Conservation (phyloP, 2,113 vertebrate species). For the Genyomyrus donnyi region DNA sequence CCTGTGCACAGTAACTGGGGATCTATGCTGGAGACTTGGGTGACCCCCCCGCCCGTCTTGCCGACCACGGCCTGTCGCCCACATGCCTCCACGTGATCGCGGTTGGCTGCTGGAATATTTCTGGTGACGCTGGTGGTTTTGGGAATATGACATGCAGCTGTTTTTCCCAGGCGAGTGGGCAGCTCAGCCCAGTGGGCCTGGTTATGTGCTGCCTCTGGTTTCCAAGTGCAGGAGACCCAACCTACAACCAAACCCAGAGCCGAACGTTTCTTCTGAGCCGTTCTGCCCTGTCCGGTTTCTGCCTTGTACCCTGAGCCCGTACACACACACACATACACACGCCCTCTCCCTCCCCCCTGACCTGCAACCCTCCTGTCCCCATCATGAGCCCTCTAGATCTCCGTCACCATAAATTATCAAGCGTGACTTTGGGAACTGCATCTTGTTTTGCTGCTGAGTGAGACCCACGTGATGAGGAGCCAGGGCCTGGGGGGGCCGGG, state of each 20-base stretch:
- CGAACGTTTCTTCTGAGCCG: background rate
- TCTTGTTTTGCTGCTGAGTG: background rate
- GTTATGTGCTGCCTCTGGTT: background rate
- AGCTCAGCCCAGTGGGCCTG: background rate
- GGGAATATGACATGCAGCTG: background rate
- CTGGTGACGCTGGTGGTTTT: background rate
- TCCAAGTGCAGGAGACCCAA: background rate
- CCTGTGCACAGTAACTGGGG: background rate
- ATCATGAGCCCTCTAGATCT: background rate
- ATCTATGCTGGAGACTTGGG: background rate
- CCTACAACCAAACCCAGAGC: background rate
- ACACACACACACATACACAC: background rate
- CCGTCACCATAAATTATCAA: constrained; percentile 2
- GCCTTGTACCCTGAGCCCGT: background rate
- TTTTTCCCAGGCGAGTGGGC: background rate
- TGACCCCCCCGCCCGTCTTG: background rate
- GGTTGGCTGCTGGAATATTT: constrained; percentile 1
- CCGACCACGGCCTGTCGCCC: background rate
- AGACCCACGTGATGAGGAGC: background rate
- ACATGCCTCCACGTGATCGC: background rate
- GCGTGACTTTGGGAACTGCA: background rate
- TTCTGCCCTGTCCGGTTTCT: background rate
- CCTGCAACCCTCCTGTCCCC: background rate
- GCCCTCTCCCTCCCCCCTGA: background rate
- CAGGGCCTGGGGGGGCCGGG: background rate